Percentiles rank a stretch among this genome's conserved stretches.
Evolutionary conservation across 1,140 invertebrate species (phyloP).

Genomic region (Zaprionus lachaisei): DNA sequence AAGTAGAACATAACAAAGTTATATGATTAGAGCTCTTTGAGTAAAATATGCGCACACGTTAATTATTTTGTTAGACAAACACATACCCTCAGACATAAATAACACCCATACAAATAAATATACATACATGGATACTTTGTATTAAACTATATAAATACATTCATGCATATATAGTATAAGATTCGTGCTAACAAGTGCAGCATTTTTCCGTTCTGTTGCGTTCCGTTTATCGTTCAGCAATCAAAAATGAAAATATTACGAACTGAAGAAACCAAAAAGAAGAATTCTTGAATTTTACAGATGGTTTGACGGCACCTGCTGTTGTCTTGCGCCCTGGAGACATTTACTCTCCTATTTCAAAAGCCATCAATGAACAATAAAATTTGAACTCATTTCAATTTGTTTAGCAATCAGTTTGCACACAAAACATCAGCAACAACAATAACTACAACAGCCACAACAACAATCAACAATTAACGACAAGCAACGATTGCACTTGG

Average conservation of each 20-base stretch:
- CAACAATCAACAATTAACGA: constrained; percentile 29
- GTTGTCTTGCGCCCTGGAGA: constrained; percentile 68
- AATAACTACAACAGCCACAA: constrained; percentile 25
- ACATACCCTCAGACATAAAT: constrained; percentile 3
- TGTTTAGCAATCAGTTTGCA: constrained; percentile 17
- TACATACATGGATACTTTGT: constrained; percentile 8
- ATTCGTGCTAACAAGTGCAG: constrained; percentile 61
- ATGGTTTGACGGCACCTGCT: constrained; percentile 75
- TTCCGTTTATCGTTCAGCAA: constrained; percentile 37
- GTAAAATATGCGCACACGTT: constrained; percentile 35
- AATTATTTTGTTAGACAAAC: constrained; percentile 16
- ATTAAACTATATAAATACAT: constrained; percentile 4
- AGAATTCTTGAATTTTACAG: constrained; percentile 79
- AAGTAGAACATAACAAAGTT: constrained; percentile 42
- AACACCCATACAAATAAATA: not conserved
- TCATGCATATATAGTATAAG: constrained; percentile 23
- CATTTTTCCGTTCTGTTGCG: constrained; percentile 49
- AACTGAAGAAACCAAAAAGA: constrained; percentile 54
- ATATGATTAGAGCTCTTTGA: constrained; percentile 47
- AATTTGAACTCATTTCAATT: constrained; percentile 43
- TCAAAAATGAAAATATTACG: constrained; percentile 36
- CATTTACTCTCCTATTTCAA: constrained; percentile 63
- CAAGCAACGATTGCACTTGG: constrained; percentile 52
- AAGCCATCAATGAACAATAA: constrained; percentile 43
- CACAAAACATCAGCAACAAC: constrained; percentile 25